Evolutionary conservation across 2,888 invertebrate species (phyloP).

Genomic region (Parapristionchus giblindavisi): DNA sequence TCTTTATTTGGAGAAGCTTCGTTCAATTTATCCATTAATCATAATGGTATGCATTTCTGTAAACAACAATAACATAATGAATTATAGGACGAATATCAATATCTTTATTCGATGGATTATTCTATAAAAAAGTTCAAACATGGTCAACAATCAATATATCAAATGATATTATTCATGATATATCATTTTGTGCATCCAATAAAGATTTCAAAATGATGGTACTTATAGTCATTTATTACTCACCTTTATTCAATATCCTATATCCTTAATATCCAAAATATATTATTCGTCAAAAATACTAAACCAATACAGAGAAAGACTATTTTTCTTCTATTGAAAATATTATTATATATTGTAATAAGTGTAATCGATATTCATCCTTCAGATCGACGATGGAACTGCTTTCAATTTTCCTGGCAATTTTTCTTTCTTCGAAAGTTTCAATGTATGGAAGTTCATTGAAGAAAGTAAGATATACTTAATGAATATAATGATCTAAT

Average conservation of each 20-base stretch:
- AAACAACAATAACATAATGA: neutral
- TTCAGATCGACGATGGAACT: constrained; percentile 58
- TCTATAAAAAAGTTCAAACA: constrained; percentile 59
- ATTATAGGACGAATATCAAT: constrained; percentile 55
- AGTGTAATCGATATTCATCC: constrained; percentile 21
- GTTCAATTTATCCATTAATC: constrained; percentile 63
- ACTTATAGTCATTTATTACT: no score
- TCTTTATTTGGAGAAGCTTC: constrained; percentile 65
- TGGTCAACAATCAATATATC: constrained; percentile 49
- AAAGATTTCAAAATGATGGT: constrained; percentile 56
- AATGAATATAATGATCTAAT: neutral
- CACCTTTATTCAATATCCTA: no score
- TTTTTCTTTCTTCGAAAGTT: constrained; percentile 64
- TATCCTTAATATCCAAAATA: no score
- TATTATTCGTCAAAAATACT: no score
- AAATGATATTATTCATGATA: constrained; percentile 64
- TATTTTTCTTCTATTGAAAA: no score
- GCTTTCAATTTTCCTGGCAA: constrained; percentile 64
- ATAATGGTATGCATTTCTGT: constrained; percentile 43
- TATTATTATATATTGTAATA: no score
- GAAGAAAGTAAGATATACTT: constrained; percentile 52
- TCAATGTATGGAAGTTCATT: constrained; percentile 66
- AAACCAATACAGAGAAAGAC: no score
- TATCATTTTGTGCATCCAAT: constrained; percentile 63
- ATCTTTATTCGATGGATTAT: constrained; percentile 62